Conservation (phyloP, 2,888 invertebrate species). For the Chymomyza caudatula region DNA sequence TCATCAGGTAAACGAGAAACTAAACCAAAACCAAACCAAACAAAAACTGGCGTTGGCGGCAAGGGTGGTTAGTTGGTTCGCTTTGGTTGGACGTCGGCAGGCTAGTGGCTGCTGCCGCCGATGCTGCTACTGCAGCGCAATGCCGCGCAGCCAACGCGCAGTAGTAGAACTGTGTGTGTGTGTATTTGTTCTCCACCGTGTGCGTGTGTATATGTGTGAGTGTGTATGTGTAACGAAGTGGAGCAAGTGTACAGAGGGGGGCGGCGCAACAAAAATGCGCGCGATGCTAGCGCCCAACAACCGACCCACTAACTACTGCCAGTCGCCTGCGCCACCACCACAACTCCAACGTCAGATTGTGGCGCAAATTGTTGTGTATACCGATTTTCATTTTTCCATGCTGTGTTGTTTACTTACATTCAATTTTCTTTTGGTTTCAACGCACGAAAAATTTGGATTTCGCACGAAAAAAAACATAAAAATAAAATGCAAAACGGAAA, state of each 20-base stretch:
- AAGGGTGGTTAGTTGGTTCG: constrained; percentile 43
- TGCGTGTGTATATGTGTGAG: constrained; percentile 20
- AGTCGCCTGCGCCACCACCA: constrained; percentile 29
- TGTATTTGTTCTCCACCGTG: constrained; percentile 23
- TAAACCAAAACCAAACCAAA: constrained; percentile 21
- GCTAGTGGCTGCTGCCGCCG: constrained; percentile 14
- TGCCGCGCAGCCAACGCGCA: constrained; percentile 61
- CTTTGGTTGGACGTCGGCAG: constrained; percentile 25
- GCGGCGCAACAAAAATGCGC: constrained; percentile 66
- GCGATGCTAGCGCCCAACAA: constrained; percentile 63
- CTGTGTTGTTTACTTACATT: constrained; percentile 70
- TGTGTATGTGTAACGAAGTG: constrained; percentile 22
- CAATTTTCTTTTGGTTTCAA: constrained; percentile 60
- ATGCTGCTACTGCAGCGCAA: constrained; percentile 39
- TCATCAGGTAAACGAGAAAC: constrained; percentile 55
- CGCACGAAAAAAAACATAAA: constrained; percentile 15
- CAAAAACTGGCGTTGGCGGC: constrained; percentile 45
- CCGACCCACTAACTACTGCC: constrained; percentile 34
- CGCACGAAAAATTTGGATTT: neutral
- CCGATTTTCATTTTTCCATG: constrained; percentile 71
- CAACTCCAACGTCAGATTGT: constrained; percentile 41
- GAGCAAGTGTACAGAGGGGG: constrained; percentile 26
- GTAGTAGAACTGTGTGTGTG: constrained; percentile 48
- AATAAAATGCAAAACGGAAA: constrained; percentile 4
- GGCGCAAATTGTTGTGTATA: constrained; percentile 72